Percentiles rank a stretch among this genome's conserved stretches.
These are phyloP conservation scores for Acronicta psi DNA, from an alignment of 2,888 invertebrate species.

Conservation along the genomic window DNA sequence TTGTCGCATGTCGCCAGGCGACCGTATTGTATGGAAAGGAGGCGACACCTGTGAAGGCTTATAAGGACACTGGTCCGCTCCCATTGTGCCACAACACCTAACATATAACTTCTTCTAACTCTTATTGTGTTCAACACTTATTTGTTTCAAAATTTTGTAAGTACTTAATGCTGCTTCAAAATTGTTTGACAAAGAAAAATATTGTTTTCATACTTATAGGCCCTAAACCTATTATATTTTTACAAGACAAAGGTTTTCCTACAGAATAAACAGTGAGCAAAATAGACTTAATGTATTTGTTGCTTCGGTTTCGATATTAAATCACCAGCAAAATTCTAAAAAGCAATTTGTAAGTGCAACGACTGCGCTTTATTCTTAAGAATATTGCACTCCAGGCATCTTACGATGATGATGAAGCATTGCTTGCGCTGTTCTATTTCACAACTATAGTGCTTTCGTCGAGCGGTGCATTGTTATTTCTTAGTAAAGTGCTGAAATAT, in stretches of 20 bases:
- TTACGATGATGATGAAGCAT: slow-evolving; percentile 80
- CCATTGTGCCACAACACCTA: slow-evolving; percentile 71
- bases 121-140: slow-evolving; percentile 69
- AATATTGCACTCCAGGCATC: slow-evolving; percentile 62
- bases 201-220: background rate
- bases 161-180: slow-evolving; percentile 55
- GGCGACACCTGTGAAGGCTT: slow-evolving; percentile 77
- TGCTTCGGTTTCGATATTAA: slow-evolving; percentile 16
- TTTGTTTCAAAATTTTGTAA: slow-evolving; percentile 62
- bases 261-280: background rate
- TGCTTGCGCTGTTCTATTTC: slow-evolving; percentile 75
- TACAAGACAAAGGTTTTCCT: background rate
- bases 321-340: slow-evolving; percentile 34
- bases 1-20: slow-evolving; percentile 59
- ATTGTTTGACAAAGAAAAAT: slow-evolving; percentile 35
- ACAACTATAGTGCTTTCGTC: slow-evolving; percentile 77
- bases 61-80: slow-evolving; percentile 65
- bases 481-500: slow-evolving; percentile 84
- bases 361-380: slow-evolving; percentile 50
- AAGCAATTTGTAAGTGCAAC: slow-evolving; percentile 44
- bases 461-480: slow-evolving; percentile 84
- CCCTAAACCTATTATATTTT: slow-evolving; percentile 1
- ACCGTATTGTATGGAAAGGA: slow-evolving; percentile 70
- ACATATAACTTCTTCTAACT: slow-evolving; percentile 65
- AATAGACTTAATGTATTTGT: slow-evolving; percentile 13